Conservation (phyloP, 2,888 invertebrate species). For the Spisula solida region DNA sequence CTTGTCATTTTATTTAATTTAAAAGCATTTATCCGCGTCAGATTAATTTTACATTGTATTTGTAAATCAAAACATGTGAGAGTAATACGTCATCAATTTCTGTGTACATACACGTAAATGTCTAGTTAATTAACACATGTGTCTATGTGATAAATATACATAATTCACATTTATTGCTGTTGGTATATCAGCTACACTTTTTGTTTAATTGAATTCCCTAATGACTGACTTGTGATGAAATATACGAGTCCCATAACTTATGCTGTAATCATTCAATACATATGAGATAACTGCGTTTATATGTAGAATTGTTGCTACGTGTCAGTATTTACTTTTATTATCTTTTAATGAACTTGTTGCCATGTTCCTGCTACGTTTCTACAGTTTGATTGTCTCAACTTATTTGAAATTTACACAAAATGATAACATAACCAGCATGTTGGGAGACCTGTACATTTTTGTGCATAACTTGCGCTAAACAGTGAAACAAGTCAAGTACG, state of each 20-base stretch:
- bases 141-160: neutral
- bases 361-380: neutral
- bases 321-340: constrained; percentile 15
- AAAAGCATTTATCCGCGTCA: neutral
- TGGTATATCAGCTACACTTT: neutral
- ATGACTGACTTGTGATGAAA: constrained; percentile 7
- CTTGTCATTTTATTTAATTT: constrained; percentile 8
- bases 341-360: constrained; percentile 19
- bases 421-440: constrained; percentile 19
- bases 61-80: neutral
- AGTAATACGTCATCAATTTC: neutral
- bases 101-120: neutral
- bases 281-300: neutral
- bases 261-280: constrained; percentile 9
- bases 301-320: neutral
- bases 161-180: neutral
- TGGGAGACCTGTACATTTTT: constrained; percentile 1
- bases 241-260: neutral
- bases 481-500: constrained; percentile 13
- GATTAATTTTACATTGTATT: neutral
- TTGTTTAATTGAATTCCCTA: constrained; percentile 12
- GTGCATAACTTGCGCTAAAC: neutral
- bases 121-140: neutral
- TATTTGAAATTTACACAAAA: constrained; percentile 20
- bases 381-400: constrained; percentile 16